Evolutionary conservation across 2,888 invertebrate species (phyloP), one percentile per base, ranked within the genome.

Genomic region (Congeria kusceri): DNA sequence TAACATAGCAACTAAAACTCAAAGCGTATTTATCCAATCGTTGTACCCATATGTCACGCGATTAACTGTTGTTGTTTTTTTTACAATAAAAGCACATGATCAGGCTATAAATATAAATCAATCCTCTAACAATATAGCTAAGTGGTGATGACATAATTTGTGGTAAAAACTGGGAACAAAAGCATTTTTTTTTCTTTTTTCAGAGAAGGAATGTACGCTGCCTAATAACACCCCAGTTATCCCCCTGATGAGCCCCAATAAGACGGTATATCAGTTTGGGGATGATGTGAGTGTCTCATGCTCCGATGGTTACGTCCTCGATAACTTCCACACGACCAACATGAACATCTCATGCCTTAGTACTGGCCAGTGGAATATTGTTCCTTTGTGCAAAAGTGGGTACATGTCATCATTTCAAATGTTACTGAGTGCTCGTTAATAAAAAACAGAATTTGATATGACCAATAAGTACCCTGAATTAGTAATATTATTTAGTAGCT

Each of bases 361-460:
- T 5, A 69, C 47, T 11, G 78, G 82, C 27, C 18, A 57, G 3
- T 82, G 76, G 76, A 63, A 66, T 58, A 2, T 29, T n/a, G 29
- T 20, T 2, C 82, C 78, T 3, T 29, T 23, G 0, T 82, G 82
- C 62, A 27, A 9, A 67, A 66, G 82, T 79, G 69, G 32, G 77
- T 62, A 47, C 4, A 27, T 20, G 9, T 39, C n/a, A 23, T 53
- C 25, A 23, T 62, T 2, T 18, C 13, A 11, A 11, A 3, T 39
- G 39, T 15, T 13, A 39, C 15, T 39, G 15, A 13, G 4, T 39
- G n/a, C n/a, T n/a, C n/a, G n/a, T n/a, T n/a, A n/a, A n/a, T n/a
- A n/a, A n/a, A n/a, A n/a, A 39, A 39, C 13, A 13, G 39, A 39
- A 39, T 39, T 39, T 39, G 15, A 39, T 39, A 39, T 11, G 39